phyloP scores from a whole-genome alignment of 2,888 invertebrate genomes.

The Oxystoma pomonae region DNA sequence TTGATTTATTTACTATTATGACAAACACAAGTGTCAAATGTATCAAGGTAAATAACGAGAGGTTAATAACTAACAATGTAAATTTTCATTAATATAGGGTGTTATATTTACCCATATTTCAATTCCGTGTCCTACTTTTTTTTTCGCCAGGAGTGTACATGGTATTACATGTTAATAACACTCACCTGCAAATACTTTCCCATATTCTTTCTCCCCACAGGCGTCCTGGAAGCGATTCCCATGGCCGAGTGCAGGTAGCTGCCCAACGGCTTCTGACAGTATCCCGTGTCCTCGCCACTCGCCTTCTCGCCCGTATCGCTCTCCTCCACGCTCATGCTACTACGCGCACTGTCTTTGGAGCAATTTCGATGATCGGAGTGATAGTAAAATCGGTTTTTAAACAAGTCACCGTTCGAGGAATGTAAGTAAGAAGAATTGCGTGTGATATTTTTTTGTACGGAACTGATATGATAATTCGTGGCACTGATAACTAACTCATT shows the following conservation, averaged over 20 bases:
- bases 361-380: constrained; percentile 13
- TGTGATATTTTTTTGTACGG: constrained; percentile 16
- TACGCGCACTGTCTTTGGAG: constrained; percentile 4
- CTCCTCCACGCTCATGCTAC: constrained; percentile 16
- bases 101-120: no score
- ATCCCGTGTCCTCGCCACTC: constrained; percentile 30
- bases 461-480: constrained; percentile 33
- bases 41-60: no score
- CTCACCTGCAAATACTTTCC: constrained; percentile 46
- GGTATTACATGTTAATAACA: constrained; percentile 4
- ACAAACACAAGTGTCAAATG: no score
- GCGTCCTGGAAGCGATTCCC: constrained; percentile 46
- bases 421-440: constrained; percentile 35
- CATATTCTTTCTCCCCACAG: constrained; percentile 43
- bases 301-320: constrained; percentile 19
- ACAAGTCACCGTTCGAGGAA: constrained; percentile 9
- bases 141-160: no score
- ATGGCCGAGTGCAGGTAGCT: constrained; percentile 44
- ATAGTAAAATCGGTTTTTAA: constrained; percentile 24
- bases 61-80: no score
- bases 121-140: no score
- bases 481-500: constrained; percentile 42
- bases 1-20: no score
- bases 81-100: no score
- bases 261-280: constrained; percentile 40